Conservation (phyloP, 2,113 vertebrate genomes). For the Vulpes vulpes region DNA sequence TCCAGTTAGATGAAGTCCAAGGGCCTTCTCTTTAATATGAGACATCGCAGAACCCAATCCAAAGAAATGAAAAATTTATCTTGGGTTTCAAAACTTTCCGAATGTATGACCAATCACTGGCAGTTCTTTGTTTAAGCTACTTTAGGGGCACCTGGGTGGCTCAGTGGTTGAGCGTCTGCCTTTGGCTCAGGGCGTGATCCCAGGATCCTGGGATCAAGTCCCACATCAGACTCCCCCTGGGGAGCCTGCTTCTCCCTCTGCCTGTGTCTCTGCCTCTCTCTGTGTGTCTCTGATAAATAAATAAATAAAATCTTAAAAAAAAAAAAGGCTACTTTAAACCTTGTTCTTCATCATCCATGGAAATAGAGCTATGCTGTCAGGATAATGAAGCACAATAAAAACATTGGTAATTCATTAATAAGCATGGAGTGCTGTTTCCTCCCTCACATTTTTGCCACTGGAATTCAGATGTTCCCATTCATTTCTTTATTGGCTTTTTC, state of each 20-base stretch:
- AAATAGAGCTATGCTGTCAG: background rate
- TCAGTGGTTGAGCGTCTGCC: too few relatives aligned
- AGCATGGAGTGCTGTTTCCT: background rate
- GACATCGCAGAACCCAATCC: background rate
- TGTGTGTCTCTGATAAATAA: too few relatives aligned
- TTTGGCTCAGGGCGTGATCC: too few relatives aligned
- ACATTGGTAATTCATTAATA: background rate
- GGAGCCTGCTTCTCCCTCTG: too few relatives aligned
- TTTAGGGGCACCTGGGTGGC: background rate
- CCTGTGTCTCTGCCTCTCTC: too few relatives aligned
- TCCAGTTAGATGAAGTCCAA: background rate
- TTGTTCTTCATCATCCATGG: background rate
- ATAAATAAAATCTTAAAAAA: too few relatives aligned
- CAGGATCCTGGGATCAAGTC: too few relatives aligned
- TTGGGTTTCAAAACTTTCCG: background rate
- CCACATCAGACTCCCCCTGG: too few relatives aligned
- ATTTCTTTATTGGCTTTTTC: background rate
- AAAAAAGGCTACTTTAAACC: background rate
- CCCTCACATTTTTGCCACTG: background rate
- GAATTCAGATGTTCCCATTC: background rate
- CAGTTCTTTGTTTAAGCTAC: background rate
- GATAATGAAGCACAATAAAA: slow-evolving; percentile 29
- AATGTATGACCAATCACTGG: background rate
- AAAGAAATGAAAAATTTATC: background rate
- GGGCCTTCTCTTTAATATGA: background rate